Evolutionary conservation across 2,113 vertebrate species (phyloP).

Genomic region (Crotophaga sulcirostris): DNA sequence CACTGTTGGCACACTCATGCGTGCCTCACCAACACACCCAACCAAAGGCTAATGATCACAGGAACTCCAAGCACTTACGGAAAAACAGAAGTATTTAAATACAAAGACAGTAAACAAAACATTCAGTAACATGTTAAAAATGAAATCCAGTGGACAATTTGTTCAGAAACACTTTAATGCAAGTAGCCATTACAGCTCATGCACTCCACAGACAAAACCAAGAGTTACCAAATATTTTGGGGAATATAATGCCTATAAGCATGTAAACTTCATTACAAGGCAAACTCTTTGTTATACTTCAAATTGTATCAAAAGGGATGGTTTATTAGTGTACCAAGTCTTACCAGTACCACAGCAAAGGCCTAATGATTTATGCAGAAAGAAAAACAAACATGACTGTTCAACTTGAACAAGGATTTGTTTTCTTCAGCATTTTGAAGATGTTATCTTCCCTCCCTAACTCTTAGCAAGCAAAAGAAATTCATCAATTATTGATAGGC

Average conservation of each 20-base stretch:
- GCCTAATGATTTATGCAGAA: neutral
- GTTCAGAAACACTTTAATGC: neutral
- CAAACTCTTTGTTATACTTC: neutral
- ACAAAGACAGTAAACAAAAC: neutral
- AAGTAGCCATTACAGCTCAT: neutral
- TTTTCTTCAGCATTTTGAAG: neutral
- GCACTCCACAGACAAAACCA: neutral
- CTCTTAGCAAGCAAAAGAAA: neutral
- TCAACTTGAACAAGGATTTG: neutral
- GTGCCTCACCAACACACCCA: neutral
- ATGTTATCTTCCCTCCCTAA: neutral
- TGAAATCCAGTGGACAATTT: neutral
- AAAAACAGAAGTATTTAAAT: neutral
- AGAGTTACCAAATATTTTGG: neutral
- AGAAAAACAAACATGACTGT: neutral
- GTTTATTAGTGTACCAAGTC: neutral
- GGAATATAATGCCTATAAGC: neutral
- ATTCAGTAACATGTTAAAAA: neutral
- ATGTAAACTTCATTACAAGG: neutral
- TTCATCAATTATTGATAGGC: neutral
- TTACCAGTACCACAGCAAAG: neutral
- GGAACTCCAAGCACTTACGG: neutral
- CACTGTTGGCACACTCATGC: neutral
- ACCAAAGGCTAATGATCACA: neutral
- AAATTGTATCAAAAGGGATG: neutral